Percentiles rank a stretch among this genome's conserved stretches.
These are phyloP conservation scores for Cuculus canorus DNA, from an alignment of 2,797 vertebrate genomes.

Conservation along the genomic window DNA sequence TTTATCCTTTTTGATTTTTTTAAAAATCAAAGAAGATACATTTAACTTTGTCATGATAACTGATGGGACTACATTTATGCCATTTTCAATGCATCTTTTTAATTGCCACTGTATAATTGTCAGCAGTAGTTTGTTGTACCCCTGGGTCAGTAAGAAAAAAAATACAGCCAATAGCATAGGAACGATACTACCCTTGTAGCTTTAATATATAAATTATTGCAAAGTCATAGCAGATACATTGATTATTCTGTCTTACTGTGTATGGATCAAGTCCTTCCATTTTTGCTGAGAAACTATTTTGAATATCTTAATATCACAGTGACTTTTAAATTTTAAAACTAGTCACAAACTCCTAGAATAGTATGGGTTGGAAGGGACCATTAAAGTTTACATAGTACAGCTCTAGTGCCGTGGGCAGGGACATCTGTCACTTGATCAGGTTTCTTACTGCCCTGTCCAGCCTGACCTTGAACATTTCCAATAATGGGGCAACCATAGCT, in stretches of 20 bases:
- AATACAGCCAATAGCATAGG: background rate
- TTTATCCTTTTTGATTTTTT: background rate
- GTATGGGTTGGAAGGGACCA: background rate
- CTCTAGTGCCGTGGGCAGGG: rapidly evolving
- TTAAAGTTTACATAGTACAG: background rate
- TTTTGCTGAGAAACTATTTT: background rate
- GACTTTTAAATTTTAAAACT: background rate
- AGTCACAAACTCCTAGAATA: background rate
- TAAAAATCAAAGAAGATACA: background rate
- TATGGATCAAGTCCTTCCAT: background rate
- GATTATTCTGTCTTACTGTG: background rate
- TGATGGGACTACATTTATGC: background rate
- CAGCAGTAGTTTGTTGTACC: background rate
- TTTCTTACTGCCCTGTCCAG: background rate
- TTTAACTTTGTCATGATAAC: background rate
- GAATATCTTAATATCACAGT: background rate
- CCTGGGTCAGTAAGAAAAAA: background rate
- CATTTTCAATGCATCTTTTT: background rate
- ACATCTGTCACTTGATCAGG: background rate
- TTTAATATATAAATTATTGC: background rate
- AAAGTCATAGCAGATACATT: background rate
- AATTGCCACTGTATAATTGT: background rate
- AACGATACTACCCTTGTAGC: background rate
- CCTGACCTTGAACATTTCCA: background rate
- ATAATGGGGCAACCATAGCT: rapidly evolving